Conservation (phyloP, 2,113 vertebrate genomes). For the Sus scrofa region T2T-Sscrofa CM000824.6:150697001-150697500, state of each 20-base stretch:
- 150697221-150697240: neutral
- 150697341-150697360: neutral
- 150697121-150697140: neutral
- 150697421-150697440: neutral
- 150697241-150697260: neutral
- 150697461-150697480: slow-evolving; percentile 46
- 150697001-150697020: neutral
- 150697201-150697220: neutral
- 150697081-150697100: neutral
- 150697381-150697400: neutral
- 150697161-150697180: neutral
- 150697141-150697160: neutral
- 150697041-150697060: neutral
- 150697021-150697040: neutral
- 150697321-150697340: neutral
- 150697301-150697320: neutral
- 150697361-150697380: neutral
- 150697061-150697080: slow-evolving; percentile 3
- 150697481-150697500: slow-evolving; percentile 18
- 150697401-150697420: slow-evolving; percentile 27
- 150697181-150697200: neutral
- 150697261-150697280: neutral
- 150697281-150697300: neutral
- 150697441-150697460: neutral
- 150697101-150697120: neutral